Evolutionary conservation across 1,140 invertebrate genomes (phyloP).

Genomic region (Globodera rostochiensis): DNA sequence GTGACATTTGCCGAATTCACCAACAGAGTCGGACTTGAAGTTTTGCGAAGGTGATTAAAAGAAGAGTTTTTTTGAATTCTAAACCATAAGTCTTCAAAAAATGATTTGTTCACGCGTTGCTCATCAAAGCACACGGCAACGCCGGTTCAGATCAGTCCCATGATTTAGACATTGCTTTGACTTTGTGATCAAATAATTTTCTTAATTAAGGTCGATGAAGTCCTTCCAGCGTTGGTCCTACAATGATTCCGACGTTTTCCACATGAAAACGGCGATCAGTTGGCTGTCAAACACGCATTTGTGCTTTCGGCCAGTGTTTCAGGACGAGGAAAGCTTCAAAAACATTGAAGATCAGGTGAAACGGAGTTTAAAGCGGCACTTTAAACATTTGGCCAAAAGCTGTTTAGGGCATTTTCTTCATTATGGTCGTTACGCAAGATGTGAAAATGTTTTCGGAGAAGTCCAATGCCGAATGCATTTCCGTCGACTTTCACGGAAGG

Average conservation of each 20-base stretch:
- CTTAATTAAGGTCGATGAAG: slow-evolving; percentile 44
- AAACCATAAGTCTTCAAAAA: too few species aligned
- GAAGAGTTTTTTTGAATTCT: too few species aligned
- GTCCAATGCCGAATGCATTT: slow-evolving; percentile 46
- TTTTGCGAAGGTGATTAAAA: slow-evolving; percentile 38
- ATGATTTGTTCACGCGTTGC: too few species aligned
- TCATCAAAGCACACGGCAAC: too few species aligned
- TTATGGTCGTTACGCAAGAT: slow-evolving; percentile 53
- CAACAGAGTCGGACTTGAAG: slow-evolving; percentile 47
- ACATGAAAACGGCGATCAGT: slow-evolving; percentile 46
- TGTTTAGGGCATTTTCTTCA: slow-evolving; percentile 56
- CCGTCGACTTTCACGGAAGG: slow-evolving; percentile 57
- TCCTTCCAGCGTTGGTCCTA: slow-evolving; percentile 50
- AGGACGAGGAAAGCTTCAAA: slow-evolving; percentile 48
- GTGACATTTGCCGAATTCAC: slow-evolving; percentile 60
- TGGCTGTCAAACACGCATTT: slow-evolving; percentile 60
- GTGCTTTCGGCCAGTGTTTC: slow-evolving; percentile 57
- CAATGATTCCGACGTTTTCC: slow-evolving; percentile 53
- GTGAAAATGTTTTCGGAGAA: slow-evolving; percentile 42
- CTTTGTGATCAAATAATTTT: too few species aligned
- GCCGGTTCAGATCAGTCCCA: too few species aligned
- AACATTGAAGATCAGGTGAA: slow-evolving; percentile 57
- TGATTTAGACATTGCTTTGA: too few species aligned
- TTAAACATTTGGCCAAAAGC: not conserved
- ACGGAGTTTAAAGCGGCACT: not conserved